Base-by-base conservation (phyloP, 2,888 invertebrate genomes). In the Chrysolina haemoptera region DNA sequence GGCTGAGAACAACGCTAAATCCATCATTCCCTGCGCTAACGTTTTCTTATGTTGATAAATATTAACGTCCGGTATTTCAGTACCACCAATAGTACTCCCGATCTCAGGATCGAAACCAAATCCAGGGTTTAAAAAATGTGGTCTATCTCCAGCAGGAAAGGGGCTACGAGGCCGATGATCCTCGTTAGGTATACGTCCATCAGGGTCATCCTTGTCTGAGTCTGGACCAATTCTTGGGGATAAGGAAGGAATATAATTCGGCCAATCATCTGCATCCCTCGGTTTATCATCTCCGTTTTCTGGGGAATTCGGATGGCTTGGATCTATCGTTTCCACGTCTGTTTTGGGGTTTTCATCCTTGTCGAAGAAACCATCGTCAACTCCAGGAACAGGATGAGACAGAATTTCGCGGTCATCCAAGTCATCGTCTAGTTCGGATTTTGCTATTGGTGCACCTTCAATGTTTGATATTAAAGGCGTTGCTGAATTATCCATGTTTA, bases 21-120 rank as follows among this genome's bases (percentile, higher is more conserved):
- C 96, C 95, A 96, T 95, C 96, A 96, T 96, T 6, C 96, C 96
- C 84, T 96, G 96, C 0, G 96, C 96, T 40, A 96, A 89, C 18
- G 95, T 96, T 87, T 97, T 97, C 87, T 96, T 96, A 80, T 96
- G 95, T 82, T 96, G 95, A 87, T 96, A 97, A 1, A 94, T 91
- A 88, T 96, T 96, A 40, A 95, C 91, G 85, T 96, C 95, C 3
- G 94, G 93, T 63, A 91, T 88, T 9, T 83, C 82, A 12, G 79
- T 62, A 43, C 74, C 77, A 22, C 79, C 82, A 0, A 78, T 66
- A 14, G 77, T 72, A 22, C 76, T 81, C 9, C 84, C 84, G 9
- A 81, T 72, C 75, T 86, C 86, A 1, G 84, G 64, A 74, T 85
- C 84, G 62, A 72, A 75, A 48, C 81, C 76, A 77, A 78, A 81